Evolutionary conservation across 1,140 invertebrate species (phyloP).

Genomic region (Lepidurus couesii): DNA sequence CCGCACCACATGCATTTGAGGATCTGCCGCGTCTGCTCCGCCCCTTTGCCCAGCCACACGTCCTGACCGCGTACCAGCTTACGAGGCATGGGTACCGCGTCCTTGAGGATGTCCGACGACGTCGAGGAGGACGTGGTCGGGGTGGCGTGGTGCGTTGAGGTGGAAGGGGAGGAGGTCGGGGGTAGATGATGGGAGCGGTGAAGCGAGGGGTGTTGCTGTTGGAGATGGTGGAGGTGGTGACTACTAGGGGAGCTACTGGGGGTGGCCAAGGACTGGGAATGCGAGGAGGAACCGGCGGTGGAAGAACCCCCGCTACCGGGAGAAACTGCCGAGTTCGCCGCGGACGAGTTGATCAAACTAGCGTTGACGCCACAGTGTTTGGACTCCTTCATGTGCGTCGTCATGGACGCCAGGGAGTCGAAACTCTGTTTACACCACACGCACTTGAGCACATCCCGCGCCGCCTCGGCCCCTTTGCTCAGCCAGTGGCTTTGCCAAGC

Average conservation of each 20-base stretch:
- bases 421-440: slow-evolving; percentile 95
- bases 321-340: neutral
- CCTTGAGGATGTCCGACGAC: slow-evolving; percentile 58
- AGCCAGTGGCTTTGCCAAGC: slow-evolving; percentile 92
- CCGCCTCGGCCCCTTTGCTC: slow-evolving; percentile 86
- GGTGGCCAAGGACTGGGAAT: slow-evolving; percentile 57
- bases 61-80: slow-evolving; percentile 96
- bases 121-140: slow-evolving; percentile 28
- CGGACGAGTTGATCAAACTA: slow-evolving; percentile 30
- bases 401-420: slow-evolving; percentile 78
- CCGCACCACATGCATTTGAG: slow-evolving; percentile 99
- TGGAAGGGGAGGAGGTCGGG: slow-evolving; percentile 43
- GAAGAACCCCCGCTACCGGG: slow-evolving; percentile 54
- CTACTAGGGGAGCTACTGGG: slow-evolving; percentile 53
- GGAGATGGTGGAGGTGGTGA: slow-evolving; percentile 46
- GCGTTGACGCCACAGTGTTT: slow-evolving; percentile 64
- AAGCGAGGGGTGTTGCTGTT: slow-evolving; percentile 49
- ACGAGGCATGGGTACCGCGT: slow-evolving; percentile 78
- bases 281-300: slow-evolving; percentile 52
- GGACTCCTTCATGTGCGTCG: slow-evolving; percentile 90
- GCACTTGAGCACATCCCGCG: slow-evolving; percentile 88
- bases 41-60: slow-evolving; percentile 95
- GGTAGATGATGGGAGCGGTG: slow-evolving; percentile 39
- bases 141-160: slow-evolving; percentile 31
- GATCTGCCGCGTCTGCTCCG: slow-evolving; percentile 94